phyloP scores from a whole-genome alignment of 2,113 vertebrate species.

The Arvicanthis niloticus region DNA sequence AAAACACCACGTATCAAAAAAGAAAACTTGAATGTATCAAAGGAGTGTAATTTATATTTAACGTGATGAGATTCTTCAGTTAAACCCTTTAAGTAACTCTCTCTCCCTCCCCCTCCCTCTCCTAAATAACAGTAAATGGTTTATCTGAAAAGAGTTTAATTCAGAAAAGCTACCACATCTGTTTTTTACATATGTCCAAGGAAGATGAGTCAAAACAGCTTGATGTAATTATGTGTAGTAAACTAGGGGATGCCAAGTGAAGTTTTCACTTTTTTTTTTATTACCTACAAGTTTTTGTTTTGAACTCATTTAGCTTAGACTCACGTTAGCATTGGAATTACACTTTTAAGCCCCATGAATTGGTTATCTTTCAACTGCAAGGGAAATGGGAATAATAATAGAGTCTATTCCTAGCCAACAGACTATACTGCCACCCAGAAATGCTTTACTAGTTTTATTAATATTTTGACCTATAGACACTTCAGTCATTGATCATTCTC shows the following conservation, averaged over 20 bases:
- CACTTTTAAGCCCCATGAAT: not conserved
- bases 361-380: not conserved
- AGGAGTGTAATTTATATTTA: not conserved
- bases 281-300: not conserved
- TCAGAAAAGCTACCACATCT: constrained; percentile 4
- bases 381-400: not conserved
- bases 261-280: not conserved
- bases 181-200: not conserved
- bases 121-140: not conserved
- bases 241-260: not conserved
- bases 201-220: not conserved
- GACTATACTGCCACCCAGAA: not conserved
- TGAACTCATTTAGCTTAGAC: not conserved
- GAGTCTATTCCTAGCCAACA: not conserved
- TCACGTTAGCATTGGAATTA: not conserved
- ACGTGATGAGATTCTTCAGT: not conserved
- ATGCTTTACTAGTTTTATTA: not conserved
- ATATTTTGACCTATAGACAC: not conserved
- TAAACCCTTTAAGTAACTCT: not conserved
- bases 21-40: not conserved
- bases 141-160: constrained; percentile 28
- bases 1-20: not conserved
- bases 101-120: too few species aligned
- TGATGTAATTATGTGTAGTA: not conserved
- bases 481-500: not conserved